Evolutionary conservation across 53 echinoderm and acorn worm species (phyloP), one percentile per base, ranked within the genome.

Genomic region (Zoroaster sp.): DNA sequence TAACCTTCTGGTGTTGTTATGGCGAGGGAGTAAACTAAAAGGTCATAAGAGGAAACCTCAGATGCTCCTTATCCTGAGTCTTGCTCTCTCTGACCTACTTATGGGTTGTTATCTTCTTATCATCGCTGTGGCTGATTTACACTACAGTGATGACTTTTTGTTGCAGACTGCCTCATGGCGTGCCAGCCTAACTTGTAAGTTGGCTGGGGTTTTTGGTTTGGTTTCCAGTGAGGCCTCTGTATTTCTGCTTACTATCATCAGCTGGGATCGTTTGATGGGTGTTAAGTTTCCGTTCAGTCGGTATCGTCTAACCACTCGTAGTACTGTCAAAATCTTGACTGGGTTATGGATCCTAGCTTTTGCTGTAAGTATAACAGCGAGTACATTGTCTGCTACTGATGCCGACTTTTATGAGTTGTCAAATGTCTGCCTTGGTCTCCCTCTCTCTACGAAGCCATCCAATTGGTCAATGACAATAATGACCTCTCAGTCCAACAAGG

Each of bases 151-250:
- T 1, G 72, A 91, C 17, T 94, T 88, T 65, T 55, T 83, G 43
- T 14, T 88, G 21, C 70, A 90, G 52, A 88, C 87, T n/a, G 43
- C 49, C 1, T n/a, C 41, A 18, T 94, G 94, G 94, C 83, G 94
- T 3, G 38, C 88, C 0, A 85, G 91, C 46, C 9, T 75, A 3
- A 43, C 52, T 2, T 94, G 94, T 55, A 94, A 88, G 31, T 20
- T 94, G 3, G 51, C 88, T 13, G 94, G 94, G 17, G 69, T 91
- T n/a, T 9, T 94, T 1, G 88, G 88, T 5, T 13, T 91, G 78
- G 68, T 94, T 28, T 91, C 94, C 12, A 91, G 94, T 28, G 94
- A 94, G 66, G 91, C 88, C 17, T 94, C 94, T 0, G 94, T 94
- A 30, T 91, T 94, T 32, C 74, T 91, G 30, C 69, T 94, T 1